Conservation (phyloP, 2,113 vertebrate genomes). For the Menura novaehollandiae region DNA sequence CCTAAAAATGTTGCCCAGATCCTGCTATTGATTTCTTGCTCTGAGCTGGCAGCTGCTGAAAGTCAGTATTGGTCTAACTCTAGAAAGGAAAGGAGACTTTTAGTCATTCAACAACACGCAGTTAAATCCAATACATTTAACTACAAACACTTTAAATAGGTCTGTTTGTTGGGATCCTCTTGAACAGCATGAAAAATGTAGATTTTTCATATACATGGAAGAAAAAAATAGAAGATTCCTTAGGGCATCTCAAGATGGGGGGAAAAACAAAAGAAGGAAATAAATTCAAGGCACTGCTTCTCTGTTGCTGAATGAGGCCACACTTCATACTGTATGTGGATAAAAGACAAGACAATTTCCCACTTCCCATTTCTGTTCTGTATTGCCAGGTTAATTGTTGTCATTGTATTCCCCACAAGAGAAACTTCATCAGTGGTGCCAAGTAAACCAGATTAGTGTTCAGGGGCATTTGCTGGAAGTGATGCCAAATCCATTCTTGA, state of each 20-base stretch:
- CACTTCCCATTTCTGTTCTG: constrained; percentile 39
- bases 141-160: neutral
- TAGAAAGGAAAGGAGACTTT: neutral
- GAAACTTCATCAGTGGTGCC: constrained; percentile 49
- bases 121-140: neutral
- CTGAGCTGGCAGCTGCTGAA: neutral
- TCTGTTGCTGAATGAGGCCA: neutral
- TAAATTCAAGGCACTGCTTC: neutral
- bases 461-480: constrained; percentile 50
- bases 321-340: neutral
- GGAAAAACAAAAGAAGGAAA: neutral
- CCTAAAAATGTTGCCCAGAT: neutral
- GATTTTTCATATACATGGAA: neutral
- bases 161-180: neutral
- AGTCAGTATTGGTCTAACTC: neutral
- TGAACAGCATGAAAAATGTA: neutral
- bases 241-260: neutral
- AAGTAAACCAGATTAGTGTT: constrained; percentile 65
- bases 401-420: constrained; percentile 58
- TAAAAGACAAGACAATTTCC: constrained; percentile 39
- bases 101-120: neutral
- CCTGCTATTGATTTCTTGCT: neutral
- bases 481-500: constrained; percentile 69
- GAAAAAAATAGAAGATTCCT: neutral
- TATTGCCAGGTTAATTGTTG: constrained; percentile 61